Base-by-base conservation (phyloP, 2,113 vertebrate genomes). In the Pterophyllum scalare region DNA sequence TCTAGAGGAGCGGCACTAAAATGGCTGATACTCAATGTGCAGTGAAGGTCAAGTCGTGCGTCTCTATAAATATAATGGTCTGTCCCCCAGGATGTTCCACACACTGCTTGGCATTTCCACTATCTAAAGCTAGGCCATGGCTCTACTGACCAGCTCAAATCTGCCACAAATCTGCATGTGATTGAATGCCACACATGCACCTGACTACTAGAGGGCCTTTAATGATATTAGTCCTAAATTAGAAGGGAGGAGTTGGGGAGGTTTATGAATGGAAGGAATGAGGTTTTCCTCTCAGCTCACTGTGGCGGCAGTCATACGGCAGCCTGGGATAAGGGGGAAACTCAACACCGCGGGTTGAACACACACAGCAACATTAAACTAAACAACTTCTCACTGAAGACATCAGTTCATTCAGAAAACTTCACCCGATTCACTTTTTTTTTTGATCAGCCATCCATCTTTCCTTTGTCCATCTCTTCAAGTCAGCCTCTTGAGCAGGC, bases 21-120 rank as follows among this genome's bases (percentile, higher is more conserved):
- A 95, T 94, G 94, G 92, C 94, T 94, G 91, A 94, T 92, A 91
- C 79, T 93, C 90, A 78, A 82, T 84, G 92, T 93, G 93, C 91
- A 87, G 92, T 94, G 92, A 95, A 95, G 94, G 94, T 94, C 94
- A 94, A 94, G 92, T 91, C 83, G 33, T 75, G 85, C 62, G 81
- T 88, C 86, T 92, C 93, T 94, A 94, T 92, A 92, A 94, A 95
- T 94, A 94, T 92, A 90, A 89, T 87, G 90, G 92, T 93, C 93
- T 91, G 87, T 91, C 92, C 90, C 94, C 83, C 90, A 85, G 91
- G 94, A 93, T 86, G 92, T 86, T 92, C 91, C 92, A 87, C 90
- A 90, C 88, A 59, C 86, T 75, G 92, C 88, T 76, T 79, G 92
- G 90, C 91, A 91, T 93, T 91, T 92, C 90, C 90, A 90, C 84